Evolutionary conservation across 2,888 invertebrate genomes (phyloP), one percentile per base, ranked within the genome.

Genomic region (Enchytraeus crypticus): DNA sequence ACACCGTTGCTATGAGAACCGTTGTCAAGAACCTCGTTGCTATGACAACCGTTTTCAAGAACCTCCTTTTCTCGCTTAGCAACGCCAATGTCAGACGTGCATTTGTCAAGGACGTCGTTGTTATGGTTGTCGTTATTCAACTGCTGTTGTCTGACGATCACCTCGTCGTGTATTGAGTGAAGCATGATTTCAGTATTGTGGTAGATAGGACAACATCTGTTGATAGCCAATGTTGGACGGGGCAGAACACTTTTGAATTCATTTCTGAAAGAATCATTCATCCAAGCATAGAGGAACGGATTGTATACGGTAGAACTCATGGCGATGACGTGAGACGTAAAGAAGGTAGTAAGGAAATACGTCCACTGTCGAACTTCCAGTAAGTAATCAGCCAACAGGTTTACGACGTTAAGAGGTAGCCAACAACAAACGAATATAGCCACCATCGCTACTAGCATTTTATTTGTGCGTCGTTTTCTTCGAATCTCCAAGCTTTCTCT

Each of bases 361-460:
- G 85, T 84, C n/a, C 90, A 87, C 65, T 86, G 83, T 62, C 84
- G 85, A 21, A 71, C 64, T 18, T 38, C 53, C 34, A 60, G 60
- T n/a, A 66, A 58, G 63, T 70, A 71, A 30, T 69, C 67, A 63
- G 8, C 88, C 86, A 18, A 84, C 96, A 95, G 84, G 76, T 95
- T 95, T 69, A 92, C 86, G 57, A 89, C 81, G 77, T 97, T 97
- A 62, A 97, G 69, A 3, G 79, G 79, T 65, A 80, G 82, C 69
- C 97, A 98, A 33, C 93, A 96, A n/a, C 91, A 82, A 0, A 92
- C 90, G 76, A 98, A 98, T 57, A 97, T 91, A 11, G 88, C 86
- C 11, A 84, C 97, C 97, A 98, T 98, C 1, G 92, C 89, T 63
- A 97, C 92, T 62, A 97, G 82, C 97, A 97, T 98, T 68, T 91